Base-by-base conservation (phyloP, 2,888 invertebrate species). In the Scaptomyza tumidula region DNA sequence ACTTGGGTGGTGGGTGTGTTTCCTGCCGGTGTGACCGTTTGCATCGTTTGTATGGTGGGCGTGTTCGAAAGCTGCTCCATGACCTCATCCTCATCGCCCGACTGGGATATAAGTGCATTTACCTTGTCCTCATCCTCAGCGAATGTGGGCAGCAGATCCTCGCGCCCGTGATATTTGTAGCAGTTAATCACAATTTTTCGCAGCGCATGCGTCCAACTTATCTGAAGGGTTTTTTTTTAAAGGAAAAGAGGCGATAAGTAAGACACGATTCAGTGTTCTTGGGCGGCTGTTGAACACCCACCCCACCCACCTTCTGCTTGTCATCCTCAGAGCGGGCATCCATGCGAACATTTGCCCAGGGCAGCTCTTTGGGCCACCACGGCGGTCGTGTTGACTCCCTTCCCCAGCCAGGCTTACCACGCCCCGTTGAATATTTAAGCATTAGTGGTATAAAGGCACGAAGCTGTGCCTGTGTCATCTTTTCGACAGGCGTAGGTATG, bases 401-500 rank as follows among this genome's bases (percentile, higher is more conserved):
- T 4, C 99, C 99, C 99, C 99, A 99, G 43, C 98, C 98, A 46
- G 98, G 99, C 92, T 99, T 99, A 73, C 98, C 98, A 80, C 98
- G 94, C 89, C 97, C 98, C 80, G 98, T 99, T 6, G 98, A 98
- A 93, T 98, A 98, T 93, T 99, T 99, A 90, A 99, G 94, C 98
- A 99, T 99, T 86, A 99, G 94, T 73, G 98, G 98, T 88, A 99
- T 99, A 93, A 99, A 99, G 65, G 98, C 98, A 87, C 99, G 93
- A 68, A 99, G 93, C 93, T 99, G 98, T 58, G 98, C 98, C 93
- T 98, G 98, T 43, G 98, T 99, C 99, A 99, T 99, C 94, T 99
- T 99, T 93, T 99, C 98, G 0, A 99, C 98, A 14, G 98, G 98
- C 68, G 98, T 99, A 74, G 98, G 98, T 91, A 98, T 99, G 74